Conservation (phyloP, 2,888 invertebrate species). For the Zygogramma bicolorata region DNA sequence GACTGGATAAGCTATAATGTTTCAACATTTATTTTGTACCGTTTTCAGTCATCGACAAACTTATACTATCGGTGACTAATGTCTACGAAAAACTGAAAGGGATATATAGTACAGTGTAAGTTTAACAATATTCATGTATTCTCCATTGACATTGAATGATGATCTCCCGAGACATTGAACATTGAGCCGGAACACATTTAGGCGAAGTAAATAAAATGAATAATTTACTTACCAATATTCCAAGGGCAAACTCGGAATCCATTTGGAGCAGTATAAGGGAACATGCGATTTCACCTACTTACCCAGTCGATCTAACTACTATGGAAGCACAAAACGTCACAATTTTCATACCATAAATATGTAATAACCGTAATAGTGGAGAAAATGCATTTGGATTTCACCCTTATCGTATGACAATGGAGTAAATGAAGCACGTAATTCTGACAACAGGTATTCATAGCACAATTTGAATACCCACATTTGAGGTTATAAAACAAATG, state of each 20-base stretch:
- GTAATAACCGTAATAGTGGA: background rate
- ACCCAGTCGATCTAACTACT: constrained; percentile 21
- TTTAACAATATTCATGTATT: constrained; percentile 41
- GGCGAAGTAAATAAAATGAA: background rate
- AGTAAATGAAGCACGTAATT: too few species aligned
- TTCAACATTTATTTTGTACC: too few species aligned
- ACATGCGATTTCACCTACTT: constrained; percentile 8
- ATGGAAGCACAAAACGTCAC: constrained; percentile 31
- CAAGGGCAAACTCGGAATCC: background rate
- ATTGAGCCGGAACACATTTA: constrained; percentile 5
- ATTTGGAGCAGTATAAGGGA: background rate
- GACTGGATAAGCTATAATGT: too few species aligned
- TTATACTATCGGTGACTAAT: background rate
- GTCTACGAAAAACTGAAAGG: constrained; percentile 8
- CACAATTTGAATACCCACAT: too few species aligned
- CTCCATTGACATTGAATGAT: constrained; percentile 39
- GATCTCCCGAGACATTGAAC: constrained; percentile 30
- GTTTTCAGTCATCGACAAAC: background rate
- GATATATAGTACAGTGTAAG: constrained; percentile 3
- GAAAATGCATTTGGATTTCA: background rate
- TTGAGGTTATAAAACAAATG: too few species aligned
- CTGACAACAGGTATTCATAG: too few species aligned
- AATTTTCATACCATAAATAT: constrained; percentile 13
- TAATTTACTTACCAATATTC: constrained; percentile 25
- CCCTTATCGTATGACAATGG: too few species aligned